Conservation (phyloP, 2,113 vertebrate species). For the Pholis gunnellus region DNA sequence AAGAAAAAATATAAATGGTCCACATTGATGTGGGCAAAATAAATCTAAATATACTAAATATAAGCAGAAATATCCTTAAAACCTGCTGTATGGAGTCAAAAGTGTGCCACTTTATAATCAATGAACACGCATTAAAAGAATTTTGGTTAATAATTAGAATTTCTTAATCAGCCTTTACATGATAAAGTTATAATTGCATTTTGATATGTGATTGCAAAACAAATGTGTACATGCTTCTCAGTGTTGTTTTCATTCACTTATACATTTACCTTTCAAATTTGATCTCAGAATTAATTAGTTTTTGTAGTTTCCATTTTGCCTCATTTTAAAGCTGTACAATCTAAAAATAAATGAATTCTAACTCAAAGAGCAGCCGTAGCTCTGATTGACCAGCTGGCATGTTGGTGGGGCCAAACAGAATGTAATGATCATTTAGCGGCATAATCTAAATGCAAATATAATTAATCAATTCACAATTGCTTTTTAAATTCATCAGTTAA, state of each 20-base stretch:
- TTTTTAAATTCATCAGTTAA: neutral
- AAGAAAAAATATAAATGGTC: conserved; percentile 3
- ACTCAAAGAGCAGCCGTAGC: conserved; percentile 29
- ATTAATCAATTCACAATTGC: neutral
- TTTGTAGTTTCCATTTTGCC: conserved; percentile 7
- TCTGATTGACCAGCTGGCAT: conserved; percentile 47
- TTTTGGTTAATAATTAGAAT: neutral
- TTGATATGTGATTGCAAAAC: neutral
- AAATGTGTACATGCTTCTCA: neutral
- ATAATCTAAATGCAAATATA: conserved; percentile 27
- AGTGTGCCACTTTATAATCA: neutral
- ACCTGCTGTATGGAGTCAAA: neutral
- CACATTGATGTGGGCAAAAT: neutral
- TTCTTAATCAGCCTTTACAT: conserved; percentile 6
- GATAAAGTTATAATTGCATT: conserved; percentile 17
- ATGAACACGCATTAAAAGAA: neutral
- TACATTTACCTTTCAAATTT: neutral
- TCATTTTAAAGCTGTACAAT: neutral
- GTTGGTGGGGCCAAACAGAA: neutral
- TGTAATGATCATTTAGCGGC: neutral
- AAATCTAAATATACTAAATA: neutral
- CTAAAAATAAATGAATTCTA: neutral
- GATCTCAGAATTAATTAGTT: conserved; percentile 1
- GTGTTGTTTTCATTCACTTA: neutral
- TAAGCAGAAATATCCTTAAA: neutral